These are phyloP conservation scores for Sciurus vulgaris DNA, from an alignment of 2,797 vertebrate species.

Conservation along the genomic window DNA sequence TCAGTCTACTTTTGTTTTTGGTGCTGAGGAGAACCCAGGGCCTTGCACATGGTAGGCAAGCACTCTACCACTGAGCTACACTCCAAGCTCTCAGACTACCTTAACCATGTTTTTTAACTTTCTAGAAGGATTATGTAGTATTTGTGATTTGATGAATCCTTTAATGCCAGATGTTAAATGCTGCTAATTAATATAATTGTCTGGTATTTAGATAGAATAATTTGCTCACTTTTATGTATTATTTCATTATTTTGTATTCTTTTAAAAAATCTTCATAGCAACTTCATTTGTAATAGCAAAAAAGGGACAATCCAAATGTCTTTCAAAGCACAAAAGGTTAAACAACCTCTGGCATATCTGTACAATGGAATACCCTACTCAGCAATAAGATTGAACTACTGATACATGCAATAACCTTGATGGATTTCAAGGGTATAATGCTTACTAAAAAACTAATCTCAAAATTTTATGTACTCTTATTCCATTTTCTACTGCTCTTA, in stretches of 20 bases:
- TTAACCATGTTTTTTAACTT: slow-evolving; percentile 62
- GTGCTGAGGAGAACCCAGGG: background rate
- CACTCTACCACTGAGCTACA: background rate
- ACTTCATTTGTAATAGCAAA: background rate
- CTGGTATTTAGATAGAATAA: slow-evolving; percentile 48
- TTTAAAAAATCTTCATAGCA: background rate
- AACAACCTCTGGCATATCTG: background rate
- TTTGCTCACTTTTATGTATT: background rate
- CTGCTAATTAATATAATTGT: slow-evolving; percentile 44
- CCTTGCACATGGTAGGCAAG: background rate
- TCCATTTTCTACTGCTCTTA: background rate
- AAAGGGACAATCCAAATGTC: background rate
- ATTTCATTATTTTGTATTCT: slow-evolving; percentile 41
- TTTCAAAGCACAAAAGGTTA: background rate
- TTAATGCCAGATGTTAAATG: background rate
- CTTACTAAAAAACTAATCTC: background rate
- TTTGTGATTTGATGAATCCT: slow-evolving; percentile 49
- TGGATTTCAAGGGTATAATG: background rate
- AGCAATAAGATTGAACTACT: background rate
- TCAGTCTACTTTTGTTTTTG: background rate
- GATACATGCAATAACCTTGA: background rate
- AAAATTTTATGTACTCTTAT: background rate
- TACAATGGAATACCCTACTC: background rate
- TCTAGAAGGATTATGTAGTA: background rate
- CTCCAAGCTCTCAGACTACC: background rate